Evolutionary conservation across 2,797 vertebrate genomes (phyloP), one percentile per base, ranked within the genome.

Genomic region (Euphonia xanthogaster): DNA sequence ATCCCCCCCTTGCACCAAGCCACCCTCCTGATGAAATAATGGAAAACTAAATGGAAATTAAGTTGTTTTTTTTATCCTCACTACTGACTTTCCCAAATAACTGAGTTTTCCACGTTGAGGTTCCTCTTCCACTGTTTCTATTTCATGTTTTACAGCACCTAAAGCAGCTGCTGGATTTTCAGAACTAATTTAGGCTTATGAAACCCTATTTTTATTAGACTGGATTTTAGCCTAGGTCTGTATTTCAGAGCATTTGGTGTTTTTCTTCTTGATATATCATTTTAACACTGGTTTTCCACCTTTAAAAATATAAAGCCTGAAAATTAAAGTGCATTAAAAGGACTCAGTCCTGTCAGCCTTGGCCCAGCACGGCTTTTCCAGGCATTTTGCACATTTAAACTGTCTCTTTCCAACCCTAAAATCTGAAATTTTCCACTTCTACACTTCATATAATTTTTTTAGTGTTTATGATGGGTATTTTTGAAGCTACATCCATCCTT

Each of bases 281-380:
- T 93, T 95, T 53, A 82, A 63, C 44, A 14, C 47, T 33, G 39
- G 4, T 73, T 93, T 92, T 76, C 67, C 88, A 87, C 88, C 90
- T 90, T 79, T 44, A 58, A 93, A 89, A 87, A 47, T 14, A 8
- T 10, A 51, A 92, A 81, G 14, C 51, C 48, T 48, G 18, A 82
- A 51, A 85, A 42, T 53, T 61, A 24, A 86, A 68, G 80, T 42
- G 66, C 60, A 50, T 42, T 22, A 62, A n/a, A 91, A 82, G 27
- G 30, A n/a, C 14, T 12, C 28, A n/a, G 12, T 58, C 74, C 5
- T 16, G 54, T 72, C 68, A 45, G 58, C 14, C 28, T 84, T 50
- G 62, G 83, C 73, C 35, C 21, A 40, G 71, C 40, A 9, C 16
- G 23, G 45, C 71, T 94, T 81, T 74, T 75, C 65, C 83, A 88